These are phyloP conservation scores for Podiceps cristatus DNA, from an alignment of 2,113 vertebrate genomes.

Conservation along the genomic window DNA sequence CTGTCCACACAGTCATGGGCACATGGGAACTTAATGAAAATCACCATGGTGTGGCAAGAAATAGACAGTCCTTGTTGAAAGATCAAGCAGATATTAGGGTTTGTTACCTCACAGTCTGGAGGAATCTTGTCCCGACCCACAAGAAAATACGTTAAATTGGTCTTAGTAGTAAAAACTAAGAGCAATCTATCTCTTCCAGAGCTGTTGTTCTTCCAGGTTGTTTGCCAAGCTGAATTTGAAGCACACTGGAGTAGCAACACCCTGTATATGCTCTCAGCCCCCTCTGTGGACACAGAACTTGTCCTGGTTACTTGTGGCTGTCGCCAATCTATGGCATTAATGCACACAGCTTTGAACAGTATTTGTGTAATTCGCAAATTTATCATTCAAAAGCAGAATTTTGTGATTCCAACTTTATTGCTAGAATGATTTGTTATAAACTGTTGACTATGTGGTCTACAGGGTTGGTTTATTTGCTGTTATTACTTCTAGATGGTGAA, in stretches of 20 bases:
- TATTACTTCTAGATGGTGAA: conserved; percentile 90
- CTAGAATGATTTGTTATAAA: background rate
- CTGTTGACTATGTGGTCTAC: background rate
- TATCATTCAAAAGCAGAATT: background rate
- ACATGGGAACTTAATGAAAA: background rate
- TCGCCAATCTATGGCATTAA: background rate
- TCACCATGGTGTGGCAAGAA: background rate
- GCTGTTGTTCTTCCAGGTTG: background rate
- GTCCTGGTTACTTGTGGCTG: background rate
- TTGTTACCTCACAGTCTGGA: background rate
- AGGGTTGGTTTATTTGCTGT: background rate
- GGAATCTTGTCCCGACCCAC: background rate
- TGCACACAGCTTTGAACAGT: background rate
- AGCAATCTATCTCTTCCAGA: background rate
- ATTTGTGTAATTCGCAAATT: background rate
- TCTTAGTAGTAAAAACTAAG: background rate
- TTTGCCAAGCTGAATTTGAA: background rate
- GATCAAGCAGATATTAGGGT: background rate
- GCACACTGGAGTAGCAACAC: background rate
- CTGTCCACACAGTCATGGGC: background rate
- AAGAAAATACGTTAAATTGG: background rate
- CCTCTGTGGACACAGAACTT: background rate
- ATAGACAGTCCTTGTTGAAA: background rate
- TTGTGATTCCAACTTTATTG: background rate
- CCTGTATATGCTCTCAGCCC: background rate